Evolutionary conservation across 2,797 vertebrate species (phyloP).

Genomic region (Caiman crocodilus): DNA sequence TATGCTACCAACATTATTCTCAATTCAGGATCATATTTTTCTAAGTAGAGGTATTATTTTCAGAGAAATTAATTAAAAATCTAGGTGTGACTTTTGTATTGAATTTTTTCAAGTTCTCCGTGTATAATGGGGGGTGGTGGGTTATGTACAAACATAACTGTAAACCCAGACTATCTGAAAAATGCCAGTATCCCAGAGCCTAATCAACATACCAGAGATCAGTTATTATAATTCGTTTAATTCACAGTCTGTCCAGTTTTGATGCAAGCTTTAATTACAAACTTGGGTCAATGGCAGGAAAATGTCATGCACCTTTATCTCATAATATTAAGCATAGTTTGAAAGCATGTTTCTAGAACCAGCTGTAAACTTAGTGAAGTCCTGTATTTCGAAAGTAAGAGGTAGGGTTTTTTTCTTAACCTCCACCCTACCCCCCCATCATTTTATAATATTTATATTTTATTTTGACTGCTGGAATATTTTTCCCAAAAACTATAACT

Average conservation of each 20-base stretch:
- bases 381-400: background rate
- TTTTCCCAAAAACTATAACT: conserved; percentile 33
- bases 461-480: conserved; percentile 3
- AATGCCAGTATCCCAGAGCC: background rate
- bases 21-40: conserved; percentile 50
- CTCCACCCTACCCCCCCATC: background rate
- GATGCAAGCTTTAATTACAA: background rate
- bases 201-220: background rate
- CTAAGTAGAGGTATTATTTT: conserved; percentile 74
- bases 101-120: conserved; percentile 59
- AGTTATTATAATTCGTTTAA: conserved; percentile 12
- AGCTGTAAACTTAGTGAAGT: conserved; percentile 29
- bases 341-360: conserved; percentile 14
- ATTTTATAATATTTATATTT: conserved; percentile 34
- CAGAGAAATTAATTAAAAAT: conserved; percentile 77
- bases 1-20: conserved; percentile 58
- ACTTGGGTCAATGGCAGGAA: conserved; percentile 19
- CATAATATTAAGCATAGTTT: conserved; percentile 17
- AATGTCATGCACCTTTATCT: background rate
- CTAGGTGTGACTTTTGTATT: conserved; percentile 43
- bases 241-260: background rate
- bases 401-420: conserved; percentile 1
- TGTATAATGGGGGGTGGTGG: background rate
- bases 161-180: conserved; percentile 30
- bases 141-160: background rate